Percentiles rank a stretch among this genome's conserved stretches.
These are phyloP conservation scores for Sapajus apella DNA, from an alignment of 2,113 vertebrate species.

Conservation along the genomic window DNA sequence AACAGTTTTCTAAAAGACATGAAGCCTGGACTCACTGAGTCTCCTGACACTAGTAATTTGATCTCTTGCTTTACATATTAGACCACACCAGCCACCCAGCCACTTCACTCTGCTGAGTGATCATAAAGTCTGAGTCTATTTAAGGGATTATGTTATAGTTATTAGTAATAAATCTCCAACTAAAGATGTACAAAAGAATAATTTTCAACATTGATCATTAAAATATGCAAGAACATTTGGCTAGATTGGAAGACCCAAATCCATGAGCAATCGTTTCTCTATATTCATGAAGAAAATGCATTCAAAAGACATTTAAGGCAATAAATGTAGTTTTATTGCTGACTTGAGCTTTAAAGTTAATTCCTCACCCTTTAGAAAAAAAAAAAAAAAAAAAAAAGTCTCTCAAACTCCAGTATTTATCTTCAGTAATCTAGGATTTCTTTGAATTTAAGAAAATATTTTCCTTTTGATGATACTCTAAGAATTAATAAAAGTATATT, in stretches of 20 bases:
- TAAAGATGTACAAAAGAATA: background rate
- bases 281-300: background rate
- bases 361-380: background rate
- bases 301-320: background rate
- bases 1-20: background rate
- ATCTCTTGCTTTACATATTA: background rate
- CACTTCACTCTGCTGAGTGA: background rate
- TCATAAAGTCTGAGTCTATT: background rate
- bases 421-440: background rate
- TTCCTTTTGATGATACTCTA: background rate
- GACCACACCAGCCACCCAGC: background rate
- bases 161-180: background rate
- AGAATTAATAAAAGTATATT: background rate
- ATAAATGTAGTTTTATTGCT: background rate
- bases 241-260: background rate
- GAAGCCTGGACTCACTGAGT: too few species aligned
- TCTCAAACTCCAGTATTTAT: background rate
- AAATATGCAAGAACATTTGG: background rate
- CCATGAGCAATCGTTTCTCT: background rate
- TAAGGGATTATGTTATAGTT: background rate
- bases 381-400: background rate
- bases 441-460: conserved; percentile 12
- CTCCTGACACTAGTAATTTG: background rate
- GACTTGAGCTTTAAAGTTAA: background rate
- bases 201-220: background rate